These are phyloP conservation scores for Poecilia picta DNA, from an alignment of 2,797 vertebrate genomes.

Conservation along the genomic window DNA sequence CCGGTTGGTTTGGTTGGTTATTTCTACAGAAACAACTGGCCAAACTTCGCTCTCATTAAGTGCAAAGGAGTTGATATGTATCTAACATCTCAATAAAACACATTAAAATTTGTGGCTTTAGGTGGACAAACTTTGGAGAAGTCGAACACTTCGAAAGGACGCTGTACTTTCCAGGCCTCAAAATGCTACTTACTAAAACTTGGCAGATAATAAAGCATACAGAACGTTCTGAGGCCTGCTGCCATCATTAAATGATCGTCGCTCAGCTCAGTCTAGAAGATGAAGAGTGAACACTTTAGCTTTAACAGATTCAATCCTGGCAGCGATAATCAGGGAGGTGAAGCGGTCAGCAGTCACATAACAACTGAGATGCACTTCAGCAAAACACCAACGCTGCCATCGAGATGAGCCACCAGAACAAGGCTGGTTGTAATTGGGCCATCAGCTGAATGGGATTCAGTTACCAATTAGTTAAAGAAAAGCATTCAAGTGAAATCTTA, in stretches of 20 bases:
- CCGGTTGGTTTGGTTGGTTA: conserved; percentile 22
- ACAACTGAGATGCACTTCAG: conserved; percentile 53
- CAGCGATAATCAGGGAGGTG: conserved; percentile 42
- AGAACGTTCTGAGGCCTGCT: conserved; percentile 25
- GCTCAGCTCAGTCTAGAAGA: conserved; percentile 23
- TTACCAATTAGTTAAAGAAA: not conserved
- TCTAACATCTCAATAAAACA: not conserved
- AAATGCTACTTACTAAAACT: conserved; percentile 20
- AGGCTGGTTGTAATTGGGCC: conserved; percentile 11
- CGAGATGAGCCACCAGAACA: conserved; percentile 19
- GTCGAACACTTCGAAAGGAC: not conserved
- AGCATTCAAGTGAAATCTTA: not conserved
- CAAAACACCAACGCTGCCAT: conserved; percentile 54
- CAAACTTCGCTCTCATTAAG: not conserved
- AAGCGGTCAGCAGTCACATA: conserved; percentile 47
- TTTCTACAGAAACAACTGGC: not conserved
- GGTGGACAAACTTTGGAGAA: not conserved
- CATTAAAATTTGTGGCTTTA: not conserved
- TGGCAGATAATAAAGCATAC: not conserved
- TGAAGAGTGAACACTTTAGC: conserved; percentile 31
- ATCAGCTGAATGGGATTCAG: conserved; percentile 19
- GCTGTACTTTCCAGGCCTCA: conserved; percentile 25
- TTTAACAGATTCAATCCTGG: conserved; percentile 32
- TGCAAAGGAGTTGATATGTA: not conserved
- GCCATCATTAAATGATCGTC: conserved; percentile 26